Evolutionary conservation across 37 sponge, comb jelly and placozoan species (phyloP).

Genomic region (Mnemiopsis leidyi): DNA sequence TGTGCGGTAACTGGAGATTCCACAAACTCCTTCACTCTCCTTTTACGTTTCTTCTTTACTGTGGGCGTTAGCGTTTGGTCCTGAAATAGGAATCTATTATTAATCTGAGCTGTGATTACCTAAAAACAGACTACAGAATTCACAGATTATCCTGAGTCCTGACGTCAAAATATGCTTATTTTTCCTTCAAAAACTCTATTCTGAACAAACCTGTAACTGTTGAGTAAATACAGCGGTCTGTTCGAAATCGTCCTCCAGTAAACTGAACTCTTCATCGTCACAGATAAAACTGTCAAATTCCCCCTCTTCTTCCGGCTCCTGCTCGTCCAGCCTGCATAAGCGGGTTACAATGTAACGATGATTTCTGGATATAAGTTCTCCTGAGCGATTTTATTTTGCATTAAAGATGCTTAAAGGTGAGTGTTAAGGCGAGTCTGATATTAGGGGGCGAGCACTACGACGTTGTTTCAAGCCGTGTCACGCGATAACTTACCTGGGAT

Average conservation of each 20-base stretch:
- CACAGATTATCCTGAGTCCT: too few relatives aligned
- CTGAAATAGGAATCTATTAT: not conserved
- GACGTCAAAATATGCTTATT: too few relatives aligned
- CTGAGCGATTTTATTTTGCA: too few relatives aligned
- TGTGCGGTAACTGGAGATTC: not conserved
- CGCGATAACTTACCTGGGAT: constrained; percentile 58
- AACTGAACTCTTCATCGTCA: constrained; percentile 61
- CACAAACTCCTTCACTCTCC: constrained; percentile 23
- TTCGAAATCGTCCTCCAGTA: constrained; percentile 45
- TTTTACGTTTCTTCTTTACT: not conserved
- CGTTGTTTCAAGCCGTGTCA: too few relatives aligned
- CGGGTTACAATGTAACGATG: too few relatives aligned
- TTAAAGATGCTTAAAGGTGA: too few relatives aligned
- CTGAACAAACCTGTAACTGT: not conserved
- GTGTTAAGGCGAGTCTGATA: too few relatives aligned
- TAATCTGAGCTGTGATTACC: too few relatives aligned
- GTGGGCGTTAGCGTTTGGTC: not conserved
- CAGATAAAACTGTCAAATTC: constrained; percentile 50
- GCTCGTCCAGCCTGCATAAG: not conserved
- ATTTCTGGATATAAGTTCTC: too few relatives aligned
- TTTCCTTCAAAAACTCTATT: too few relatives aligned
- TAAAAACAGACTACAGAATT: too few relatives aligned
- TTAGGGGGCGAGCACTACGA: too few relatives aligned
- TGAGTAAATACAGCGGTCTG: constrained; percentile 50
- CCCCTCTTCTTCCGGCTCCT: not conserved